Percentiles rank a stretch among this genome's conserved stretches.
Conservation (phyloP, 2,888 invertebrate genomes). For the Callyntrura sp. region DNA sequence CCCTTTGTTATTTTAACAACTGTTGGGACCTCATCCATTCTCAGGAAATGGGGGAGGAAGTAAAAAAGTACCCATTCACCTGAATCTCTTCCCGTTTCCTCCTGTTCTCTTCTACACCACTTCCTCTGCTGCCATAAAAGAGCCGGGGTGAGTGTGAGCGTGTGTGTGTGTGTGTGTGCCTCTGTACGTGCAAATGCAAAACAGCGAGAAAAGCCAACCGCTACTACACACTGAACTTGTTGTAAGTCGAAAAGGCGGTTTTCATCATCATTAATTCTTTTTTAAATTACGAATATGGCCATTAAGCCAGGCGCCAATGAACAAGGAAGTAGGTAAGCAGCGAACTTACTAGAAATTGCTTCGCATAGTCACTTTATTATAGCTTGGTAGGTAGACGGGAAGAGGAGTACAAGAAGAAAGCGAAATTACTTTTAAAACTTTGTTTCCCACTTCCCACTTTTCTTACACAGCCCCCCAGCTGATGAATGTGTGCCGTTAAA, state of each 20-base stretch:
- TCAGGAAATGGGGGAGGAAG: neutral
- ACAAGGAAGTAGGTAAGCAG: neutral
- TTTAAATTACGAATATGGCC: neutral
- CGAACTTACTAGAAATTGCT: neutral
- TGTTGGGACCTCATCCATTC: neutral
- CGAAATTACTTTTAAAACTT: too few relatives aligned
- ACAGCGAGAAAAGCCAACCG: neutral
- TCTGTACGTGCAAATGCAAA: neutral
- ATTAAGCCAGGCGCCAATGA: neutral
- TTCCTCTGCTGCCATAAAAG: neutral
- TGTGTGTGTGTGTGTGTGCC: too few relatives aligned
- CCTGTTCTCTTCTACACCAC: neutral
- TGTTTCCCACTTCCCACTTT: too few relatives aligned
- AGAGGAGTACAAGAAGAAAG: too few relatives aligned
- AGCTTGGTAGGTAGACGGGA: too few relatives aligned
- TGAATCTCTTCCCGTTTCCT: neutral
- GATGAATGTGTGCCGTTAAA: too few relatives aligned
- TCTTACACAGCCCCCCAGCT: too few relatives aligned
- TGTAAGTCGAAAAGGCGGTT: neutral
- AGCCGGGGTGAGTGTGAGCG: too few relatives aligned
- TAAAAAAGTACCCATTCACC: slow-evolving; percentile 8
- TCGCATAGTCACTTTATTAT: neutral
- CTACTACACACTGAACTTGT: neutral
- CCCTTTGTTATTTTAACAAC: too few relatives aligned
- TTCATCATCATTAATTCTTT: slow-evolving; percentile 14